These are phyloP conservation scores for Tamandua tetradactyla DNA, from an alignment of 2,797 vertebrate genomes.

Conservation along the genomic window DNA sequence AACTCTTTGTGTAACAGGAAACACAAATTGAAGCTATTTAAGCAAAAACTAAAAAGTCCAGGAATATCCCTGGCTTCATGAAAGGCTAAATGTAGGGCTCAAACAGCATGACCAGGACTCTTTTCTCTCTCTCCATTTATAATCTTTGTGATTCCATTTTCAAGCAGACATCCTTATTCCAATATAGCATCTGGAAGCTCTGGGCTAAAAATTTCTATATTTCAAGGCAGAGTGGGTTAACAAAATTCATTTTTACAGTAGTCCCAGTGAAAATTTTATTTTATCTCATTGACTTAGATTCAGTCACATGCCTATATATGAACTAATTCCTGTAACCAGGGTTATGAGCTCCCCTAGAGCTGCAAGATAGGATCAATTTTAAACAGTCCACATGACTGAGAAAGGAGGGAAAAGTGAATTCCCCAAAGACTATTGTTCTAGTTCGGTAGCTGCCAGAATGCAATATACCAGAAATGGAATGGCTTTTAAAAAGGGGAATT, in stretches of 20 bases:
- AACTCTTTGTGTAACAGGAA: neutral
- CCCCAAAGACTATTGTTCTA: too few relatives aligned
- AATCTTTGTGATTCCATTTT: neutral
- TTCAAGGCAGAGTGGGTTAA: neutral
- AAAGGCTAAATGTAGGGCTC: neutral
- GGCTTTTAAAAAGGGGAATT: too few relatives aligned
- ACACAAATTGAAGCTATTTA: neutral
- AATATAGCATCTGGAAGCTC: neutral
- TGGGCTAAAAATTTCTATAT: neutral
- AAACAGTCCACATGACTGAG: neutral
- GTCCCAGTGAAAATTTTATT: neutral
- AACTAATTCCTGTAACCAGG: neutral
- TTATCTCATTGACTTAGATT: neutral
- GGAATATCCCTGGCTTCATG: neutral
- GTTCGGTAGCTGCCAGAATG: too few relatives aligned
- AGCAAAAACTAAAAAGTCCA: neutral
- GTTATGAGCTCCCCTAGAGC: neutral
- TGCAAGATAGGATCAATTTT: neutral
- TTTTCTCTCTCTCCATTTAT: neutral
- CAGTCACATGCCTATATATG: neutral
- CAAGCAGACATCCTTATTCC: neutral
- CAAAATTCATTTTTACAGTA: neutral
- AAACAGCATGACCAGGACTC: neutral
- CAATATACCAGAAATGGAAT: too few relatives aligned
- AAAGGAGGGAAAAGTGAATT: neutral